Evolutionary conservation across 1,140 invertebrate species (phyloP).

Genomic region (Rhizoglyphus robini): DNA sequence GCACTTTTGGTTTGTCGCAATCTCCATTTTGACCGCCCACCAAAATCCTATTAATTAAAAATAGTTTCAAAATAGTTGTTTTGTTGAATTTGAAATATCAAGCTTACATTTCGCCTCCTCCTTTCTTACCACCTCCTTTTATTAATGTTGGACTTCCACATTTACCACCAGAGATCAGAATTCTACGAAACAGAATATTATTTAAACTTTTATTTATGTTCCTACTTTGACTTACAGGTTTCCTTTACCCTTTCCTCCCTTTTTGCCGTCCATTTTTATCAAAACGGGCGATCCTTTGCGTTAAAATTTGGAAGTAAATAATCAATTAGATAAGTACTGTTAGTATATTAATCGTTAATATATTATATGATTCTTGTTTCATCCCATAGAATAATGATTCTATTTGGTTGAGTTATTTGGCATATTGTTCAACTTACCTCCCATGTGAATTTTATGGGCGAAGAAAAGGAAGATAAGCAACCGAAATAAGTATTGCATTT

Average conservation of each 20-base stretch:
- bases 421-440: too few species aligned
- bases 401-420: too few species aligned
- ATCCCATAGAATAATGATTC: too few species aligned
- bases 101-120: slow-evolving; percentile 7
- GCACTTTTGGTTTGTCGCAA: background rate
- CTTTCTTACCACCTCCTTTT: slow-evolving; percentile 12
- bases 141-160: slow-evolving; percentile 12
- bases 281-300: slow-evolving; percentile 1
- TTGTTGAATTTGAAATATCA: background rate
- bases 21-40: background rate
- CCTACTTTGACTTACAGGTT: slow-evolving; percentile 15
- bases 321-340: too few species aligned
- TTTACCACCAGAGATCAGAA: slow-evolving; percentile 5
- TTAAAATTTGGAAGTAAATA: too few species aligned
- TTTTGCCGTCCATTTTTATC: slow-evolving; percentile 12
- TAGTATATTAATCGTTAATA: too few species aligned
- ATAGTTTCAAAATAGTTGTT: background rate
- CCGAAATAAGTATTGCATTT: too few species aligned
- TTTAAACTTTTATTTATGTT: too few species aligned
- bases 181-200: background rate
- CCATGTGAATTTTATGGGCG: too few species aligned
- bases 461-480: too few species aligned
- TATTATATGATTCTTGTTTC: too few species aligned
- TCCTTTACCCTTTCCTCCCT: background rate
- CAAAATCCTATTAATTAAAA: background rate